These are phyloP conservation scores for Sturnus vulgaris DNA, from an alignment of 2,113 vertebrate genomes.

Conservation along the genomic window DNA sequence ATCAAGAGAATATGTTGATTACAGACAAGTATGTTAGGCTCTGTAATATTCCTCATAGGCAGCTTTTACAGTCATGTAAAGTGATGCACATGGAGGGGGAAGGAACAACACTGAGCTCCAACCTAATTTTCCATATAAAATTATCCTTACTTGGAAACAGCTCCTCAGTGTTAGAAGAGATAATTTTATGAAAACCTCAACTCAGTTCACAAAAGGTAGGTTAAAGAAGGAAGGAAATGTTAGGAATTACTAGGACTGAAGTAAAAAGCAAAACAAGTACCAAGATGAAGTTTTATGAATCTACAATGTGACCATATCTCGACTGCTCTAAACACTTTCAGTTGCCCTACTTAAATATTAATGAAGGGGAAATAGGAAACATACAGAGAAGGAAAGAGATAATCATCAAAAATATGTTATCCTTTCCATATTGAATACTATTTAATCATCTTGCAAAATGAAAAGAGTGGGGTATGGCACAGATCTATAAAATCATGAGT, in stretches of 20 bases:
- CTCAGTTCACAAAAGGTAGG: not conserved
- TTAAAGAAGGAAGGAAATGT: not conserved
- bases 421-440: not conserved
- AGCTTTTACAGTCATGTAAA: not conserved
- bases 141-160: not conserved
- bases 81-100: accelerated
- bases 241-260: not conserved
- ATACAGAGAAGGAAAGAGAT: not conserved
- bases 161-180: not conserved
- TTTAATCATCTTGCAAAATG: not conserved
- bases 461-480: not conserved
- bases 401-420: not conserved
- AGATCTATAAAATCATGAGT: not conserved
- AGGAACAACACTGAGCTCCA: not conserved
- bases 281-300: not conserved
- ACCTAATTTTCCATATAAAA: not conserved
- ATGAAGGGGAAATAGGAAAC: not conserved
- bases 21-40: not conserved
- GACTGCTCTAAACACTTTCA: not conserved
- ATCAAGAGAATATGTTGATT: not conserved
- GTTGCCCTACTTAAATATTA: slow-evolving; percentile 1
- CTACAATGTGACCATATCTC: not conserved
- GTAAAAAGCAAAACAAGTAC: not conserved
- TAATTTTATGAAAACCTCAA: not conserved
- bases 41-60: not conserved